A percentile compares a stretch with the other conserved stretches of the same genome.
phyloP scores from a whole-genome alignment of 2,888 invertebrate genomes.

The Neelides folsomi region DNA sequence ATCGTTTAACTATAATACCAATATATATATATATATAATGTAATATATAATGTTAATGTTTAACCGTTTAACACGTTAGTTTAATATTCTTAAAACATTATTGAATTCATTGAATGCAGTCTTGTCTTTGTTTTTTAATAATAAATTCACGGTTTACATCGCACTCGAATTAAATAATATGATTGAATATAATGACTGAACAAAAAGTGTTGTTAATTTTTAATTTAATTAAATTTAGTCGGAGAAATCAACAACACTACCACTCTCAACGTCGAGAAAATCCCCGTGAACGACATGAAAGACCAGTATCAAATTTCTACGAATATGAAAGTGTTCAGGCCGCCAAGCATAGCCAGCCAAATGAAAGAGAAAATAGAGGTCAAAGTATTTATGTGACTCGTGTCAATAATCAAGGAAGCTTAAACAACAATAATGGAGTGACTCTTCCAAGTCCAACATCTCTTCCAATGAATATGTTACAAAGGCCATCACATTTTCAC shows the following conservation, averaged over 20 bases:
- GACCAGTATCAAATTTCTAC: constrained; percentile 70
- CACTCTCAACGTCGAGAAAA: constrained; percentile 46
- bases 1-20: no score
- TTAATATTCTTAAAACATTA: no score
- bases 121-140: no score
- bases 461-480: constrained; percentile 18
- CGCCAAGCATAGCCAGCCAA: constrained; percentile 15
- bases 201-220: no score
- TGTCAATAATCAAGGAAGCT: constrained; percentile 8
- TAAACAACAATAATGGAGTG: constrained; percentile 26
- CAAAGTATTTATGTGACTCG: background rate
- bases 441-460: constrained; percentile 30
- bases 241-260: constrained; percentile 51
- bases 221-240: no score
- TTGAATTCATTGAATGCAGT: no score
- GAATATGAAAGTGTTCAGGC: constrained; percentile 60
- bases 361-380: background rate
- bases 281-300: constrained; percentile 45
- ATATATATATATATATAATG: no score
- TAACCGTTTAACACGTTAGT: no score
- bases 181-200: no score
- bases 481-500: constrained; percentile 11
- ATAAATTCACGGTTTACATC: no score
- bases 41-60: no score
- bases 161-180: no score